Evolutionary conservation across 2,888 invertebrate species (phyloP), one percentile per base, ranked within the genome.

Genomic region (Caenorhabditis macrosperma): DNA sequence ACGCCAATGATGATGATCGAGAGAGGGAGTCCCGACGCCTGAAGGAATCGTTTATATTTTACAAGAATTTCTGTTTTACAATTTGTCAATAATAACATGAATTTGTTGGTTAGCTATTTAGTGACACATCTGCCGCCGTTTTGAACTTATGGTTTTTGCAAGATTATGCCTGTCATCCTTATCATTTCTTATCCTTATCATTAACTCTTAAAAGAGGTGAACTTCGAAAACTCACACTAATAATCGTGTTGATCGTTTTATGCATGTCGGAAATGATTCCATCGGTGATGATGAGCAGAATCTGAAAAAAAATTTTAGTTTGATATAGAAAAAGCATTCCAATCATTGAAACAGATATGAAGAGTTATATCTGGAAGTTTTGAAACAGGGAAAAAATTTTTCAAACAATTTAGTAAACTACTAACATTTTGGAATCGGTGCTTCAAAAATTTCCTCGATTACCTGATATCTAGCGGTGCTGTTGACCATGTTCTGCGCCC

Each of bases 1-100:
- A 93, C 93, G n/a, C 93, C 93, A 46, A 93, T 92, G 74, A 93
- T 93, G 75, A 93, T 93, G 64, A 93, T 93, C 0, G 93, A 93
- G 88, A 93, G 90, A 0, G 93, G 93, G 28, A 93, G 90, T n/a
- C 85, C 85, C 7, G 93, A 92, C 4, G 93, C 93, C 90, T 92
- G 88, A 20, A 89, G 59, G 46, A 7, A 20, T 9, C 15, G 24
- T n/a, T n/a, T n/a, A n/a, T n/a, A 6, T 22, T 7, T 59, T n/a
- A 17, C 6, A 57, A 17, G 5, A 41, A 50, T 35, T 50, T 9
- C 3, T 35, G 6, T 24, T 9, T 20, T n/a, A n/a, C n/a, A n/a
- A n/a, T n/a, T n/a, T n/a, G n/a, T n/a, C n/a, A n/a, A n/a, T n/a
- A n/a, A n/a, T n/a, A n/a, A n/a, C n/a, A n/a, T n/a, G n/a, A n/a